Conservation (phyloP, 2,888 invertebrate species). For the Noctua janthina region DNA sequence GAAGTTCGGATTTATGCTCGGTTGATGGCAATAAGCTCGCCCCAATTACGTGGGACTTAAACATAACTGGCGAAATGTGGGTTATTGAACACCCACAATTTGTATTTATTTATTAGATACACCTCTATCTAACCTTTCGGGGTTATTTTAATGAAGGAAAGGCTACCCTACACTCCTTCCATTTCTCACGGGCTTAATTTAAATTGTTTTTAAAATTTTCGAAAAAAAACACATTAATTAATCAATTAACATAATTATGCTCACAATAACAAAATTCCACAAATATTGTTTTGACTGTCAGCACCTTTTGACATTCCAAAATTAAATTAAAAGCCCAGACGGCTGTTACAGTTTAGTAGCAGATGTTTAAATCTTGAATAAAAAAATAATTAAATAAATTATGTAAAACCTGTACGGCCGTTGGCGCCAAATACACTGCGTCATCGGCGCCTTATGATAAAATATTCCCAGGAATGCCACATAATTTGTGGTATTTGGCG, state of each 20-base stretch:
- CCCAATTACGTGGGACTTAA: too few species aligned
- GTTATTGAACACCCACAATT: too few species aligned
- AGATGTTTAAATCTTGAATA: slow-evolving; percentile 49
- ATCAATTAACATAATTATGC: background rate
- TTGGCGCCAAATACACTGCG: slow-evolving; percentile 64
- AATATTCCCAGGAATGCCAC: slow-evolving; percentile 76
- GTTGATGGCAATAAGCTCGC: too few species aligned
- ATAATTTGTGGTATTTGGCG: slow-evolving; percentile 69
- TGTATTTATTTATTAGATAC: too few species aligned
- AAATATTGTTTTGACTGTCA: slow-evolving; percentile 43
- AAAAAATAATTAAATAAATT: slow-evolving; percentile 63
- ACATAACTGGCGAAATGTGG: too few species aligned
- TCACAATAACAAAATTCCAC: slow-evolving; percentile 26
- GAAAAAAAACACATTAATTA: background rate
- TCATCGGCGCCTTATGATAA: slow-evolving; percentile 69
- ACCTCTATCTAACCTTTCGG: background rate
- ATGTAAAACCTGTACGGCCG: slow-evolving; percentile 59
- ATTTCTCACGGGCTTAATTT: background rate
- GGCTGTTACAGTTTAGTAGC: slow-evolving; percentile 52
- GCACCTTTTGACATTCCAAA: slow-evolving; percentile 12
- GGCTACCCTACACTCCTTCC: background rate
- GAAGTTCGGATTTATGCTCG: too few species aligned
- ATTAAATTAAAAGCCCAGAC: slow-evolving; percentile 19
- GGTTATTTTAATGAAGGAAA: background rate
- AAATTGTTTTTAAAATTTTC: too few species aligned